These are phyloP conservation scores for Colletes latitarsis DNA, from an alignment of 1,140 invertebrate genomes.

Conservation along the genomic window DNA sequence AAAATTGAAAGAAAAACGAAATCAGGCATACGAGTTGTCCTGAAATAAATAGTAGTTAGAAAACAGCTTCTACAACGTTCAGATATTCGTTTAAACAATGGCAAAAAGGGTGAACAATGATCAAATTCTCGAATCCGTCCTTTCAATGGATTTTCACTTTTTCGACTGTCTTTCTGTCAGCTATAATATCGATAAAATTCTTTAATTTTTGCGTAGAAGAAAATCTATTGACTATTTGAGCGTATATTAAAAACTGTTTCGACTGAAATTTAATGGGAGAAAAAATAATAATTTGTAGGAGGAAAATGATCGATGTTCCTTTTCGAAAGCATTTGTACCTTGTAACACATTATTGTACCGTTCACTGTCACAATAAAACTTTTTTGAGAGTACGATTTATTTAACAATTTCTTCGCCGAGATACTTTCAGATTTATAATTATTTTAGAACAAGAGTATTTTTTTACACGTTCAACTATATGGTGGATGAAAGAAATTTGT, in stretches of 20 bases:
- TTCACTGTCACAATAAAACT: conserved; percentile 30
- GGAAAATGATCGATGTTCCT: not conserved
- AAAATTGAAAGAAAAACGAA: too few relatives aligned
- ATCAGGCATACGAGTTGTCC: too few relatives aligned
- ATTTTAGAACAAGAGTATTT: not conserved
- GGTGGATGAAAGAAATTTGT: too few relatives aligned
- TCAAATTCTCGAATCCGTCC: conserved; percentile 50
- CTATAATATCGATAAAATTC: not conserved
- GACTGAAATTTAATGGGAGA: too few relatives aligned
- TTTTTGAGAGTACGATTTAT: not conserved
- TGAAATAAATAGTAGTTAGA: too few relatives aligned
- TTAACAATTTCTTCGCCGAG: too few relatives aligned
- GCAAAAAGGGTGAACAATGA: not conserved
- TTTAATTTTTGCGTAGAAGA: not conserved
- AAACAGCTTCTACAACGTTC: not conserved
- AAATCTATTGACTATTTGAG: not conserved
- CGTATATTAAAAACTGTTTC: too few relatives aligned
- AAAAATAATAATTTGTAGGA: not conserved
- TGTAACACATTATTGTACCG: conserved; percentile 21
- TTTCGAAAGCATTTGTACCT: conserved; percentile 6
- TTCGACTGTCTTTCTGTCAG: not conserved
- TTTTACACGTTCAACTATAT: too few relatives aligned
- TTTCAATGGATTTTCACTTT: conserved; percentile 26
- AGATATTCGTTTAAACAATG: too few relatives aligned
- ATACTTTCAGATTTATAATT: not conserved